Evolutionary conservation across 2,113 vertebrate species (phyloP).

Genomic region (Forbesichthys papilliferus): DNA sequence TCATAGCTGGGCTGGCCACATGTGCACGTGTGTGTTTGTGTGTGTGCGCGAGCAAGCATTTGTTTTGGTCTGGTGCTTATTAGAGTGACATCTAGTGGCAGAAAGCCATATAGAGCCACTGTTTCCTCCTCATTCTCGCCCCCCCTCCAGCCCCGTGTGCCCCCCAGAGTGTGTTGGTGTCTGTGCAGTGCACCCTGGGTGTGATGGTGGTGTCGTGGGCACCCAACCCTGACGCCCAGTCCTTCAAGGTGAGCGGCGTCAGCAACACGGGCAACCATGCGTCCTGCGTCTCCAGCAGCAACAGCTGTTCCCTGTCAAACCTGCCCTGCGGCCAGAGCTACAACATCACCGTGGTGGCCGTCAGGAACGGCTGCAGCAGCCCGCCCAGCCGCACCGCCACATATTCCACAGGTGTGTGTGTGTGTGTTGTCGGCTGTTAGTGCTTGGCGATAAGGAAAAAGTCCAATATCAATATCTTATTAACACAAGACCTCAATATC

Average conservation of each 20-base stretch:
- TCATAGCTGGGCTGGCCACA: too few relatives aligned
- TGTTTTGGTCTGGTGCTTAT: too few relatives aligned
- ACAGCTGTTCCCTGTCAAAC: slow-evolving; percentile 49
- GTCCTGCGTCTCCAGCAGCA: slow-evolving; percentile 57
- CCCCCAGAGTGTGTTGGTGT: slow-evolving; percentile 56
- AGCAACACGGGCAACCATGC: slow-evolving; percentile 32
- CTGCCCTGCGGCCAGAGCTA: slow-evolving; percentile 70
- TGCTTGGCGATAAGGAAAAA: too few relatives aligned
- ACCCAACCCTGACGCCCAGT: slow-evolving; percentile 57
- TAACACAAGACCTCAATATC: too few relatives aligned
- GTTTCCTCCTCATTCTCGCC: background rate
- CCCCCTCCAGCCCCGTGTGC: slow-evolving; percentile 64
- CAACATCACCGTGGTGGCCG: slow-evolving; percentile 57
- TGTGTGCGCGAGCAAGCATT: too few relatives aligned
- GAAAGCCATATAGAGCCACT: too few relatives aligned
- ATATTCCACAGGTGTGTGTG: slow-evolving; percentile 64
- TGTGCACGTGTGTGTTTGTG: too few relatives aligned
- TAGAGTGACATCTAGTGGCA: too few relatives aligned
- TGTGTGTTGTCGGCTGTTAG: too few relatives aligned
- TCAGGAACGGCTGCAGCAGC: slow-evolving; percentile 63
- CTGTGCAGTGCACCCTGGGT: slow-evolving; percentile 42
- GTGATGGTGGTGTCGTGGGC: slow-evolving; percentile 66
- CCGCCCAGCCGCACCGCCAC: slow-evolving; percentile 33
- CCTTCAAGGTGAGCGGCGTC: slow-evolving; percentile 57
- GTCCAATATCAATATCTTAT: too few relatives aligned